phyloP scores from a whole-genome alignment of 1,140 invertebrate genomes.

The Tetranychus cinnabarinus region DNA sequence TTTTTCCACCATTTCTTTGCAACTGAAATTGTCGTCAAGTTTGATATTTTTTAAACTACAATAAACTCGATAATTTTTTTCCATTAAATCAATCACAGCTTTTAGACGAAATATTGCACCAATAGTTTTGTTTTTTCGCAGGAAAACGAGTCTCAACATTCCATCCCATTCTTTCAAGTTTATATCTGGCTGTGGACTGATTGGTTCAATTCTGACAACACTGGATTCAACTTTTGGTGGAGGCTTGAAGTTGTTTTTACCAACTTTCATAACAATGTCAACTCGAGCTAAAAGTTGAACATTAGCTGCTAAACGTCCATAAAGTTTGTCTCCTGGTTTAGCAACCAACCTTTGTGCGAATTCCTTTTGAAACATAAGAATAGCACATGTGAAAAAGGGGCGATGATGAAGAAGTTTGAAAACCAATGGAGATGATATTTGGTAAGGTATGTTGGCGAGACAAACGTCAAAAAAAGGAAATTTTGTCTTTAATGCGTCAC shows the following conservation, averaged over 20 bases:
- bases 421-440: conserved; percentile 89
- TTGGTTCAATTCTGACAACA: conserved; percentile 91
- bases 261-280: conserved; percentile 92
- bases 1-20: conserved; percentile 54
- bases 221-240: conserved; percentile 96
- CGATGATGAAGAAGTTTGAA: conserved; percentile 87
- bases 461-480: conserved; percentile 98
- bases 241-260: conserved; percentile 93
- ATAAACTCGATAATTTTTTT: conserved; percentile 75
- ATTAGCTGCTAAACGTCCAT: conserved; percentile 86
- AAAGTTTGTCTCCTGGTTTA: conserved; percentile 89
- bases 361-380: conserved; percentile 97
- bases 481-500: conserved; percentile 81
- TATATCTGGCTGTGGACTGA: conserved; percentile 82
- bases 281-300: conserved; percentile 84
- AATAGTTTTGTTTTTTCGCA: conserved; percentile 83
- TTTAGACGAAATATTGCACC: conserved; percentile 59
- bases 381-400: conserved; percentile 56
- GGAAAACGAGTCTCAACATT: conserved; percentile 74
- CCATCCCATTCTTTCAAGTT: conserved; percentile 98
- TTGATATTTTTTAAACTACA: conserved; percentile 64
- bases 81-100: conserved; percentile 50
- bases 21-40: conserved; percentile 52
- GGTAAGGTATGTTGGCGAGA: conserved; percentile 97
- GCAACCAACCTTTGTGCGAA: conserved; percentile 92